Evolutionary conservation across 2,797 vertebrate species (phyloP).

Genomic region (Steatocranus sp.): DNA sequence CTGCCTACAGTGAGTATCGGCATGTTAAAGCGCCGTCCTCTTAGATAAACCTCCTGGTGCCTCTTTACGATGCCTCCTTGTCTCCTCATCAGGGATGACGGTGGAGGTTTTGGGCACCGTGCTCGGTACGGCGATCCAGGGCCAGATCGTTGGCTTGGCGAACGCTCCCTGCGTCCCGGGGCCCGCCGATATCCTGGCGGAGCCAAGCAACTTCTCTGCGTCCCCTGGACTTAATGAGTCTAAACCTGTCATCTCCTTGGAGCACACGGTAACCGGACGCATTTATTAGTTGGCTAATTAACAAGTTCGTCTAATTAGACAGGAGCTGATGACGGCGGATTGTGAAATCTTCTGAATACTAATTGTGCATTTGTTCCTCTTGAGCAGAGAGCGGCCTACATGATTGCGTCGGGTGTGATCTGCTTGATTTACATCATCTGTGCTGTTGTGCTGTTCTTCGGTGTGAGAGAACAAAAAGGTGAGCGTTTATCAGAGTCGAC

Average conservation of each 20-base stretch:
- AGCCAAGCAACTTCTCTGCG: not conserved
- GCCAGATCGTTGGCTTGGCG: conserved; percentile 92
- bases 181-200: not conserved
- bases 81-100: conserved; percentile 85
- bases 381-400: conserved; percentile 85
- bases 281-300: not conserved
- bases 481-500: conserved; percentile 6
- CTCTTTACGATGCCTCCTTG: not conserved
- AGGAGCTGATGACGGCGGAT: not conserved
- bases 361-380: not conserved
- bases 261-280: conserved; percentile 74
- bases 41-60: not conserved
- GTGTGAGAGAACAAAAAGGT: conserved; percentile 88
- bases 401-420: conserved; percentile 89
- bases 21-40: not conserved
- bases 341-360: not conserved
- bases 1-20: conserved; percentile 88
- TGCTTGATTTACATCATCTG: conserved; percentile 87
- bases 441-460: conserved; percentile 81
- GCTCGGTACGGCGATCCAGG: conserved; percentile 91
- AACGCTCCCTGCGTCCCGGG: conserved; percentile 78
- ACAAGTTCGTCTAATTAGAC: not conserved
- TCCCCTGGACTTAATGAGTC: conserved; percentile 66
- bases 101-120: conserved; percentile 92
- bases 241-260: conserved; percentile 66